These are phyloP conservation scores for Neotragus moschatus DNA, from an alignment of 2,113 vertebrate species.

Conservation along the genomic window DNA sequence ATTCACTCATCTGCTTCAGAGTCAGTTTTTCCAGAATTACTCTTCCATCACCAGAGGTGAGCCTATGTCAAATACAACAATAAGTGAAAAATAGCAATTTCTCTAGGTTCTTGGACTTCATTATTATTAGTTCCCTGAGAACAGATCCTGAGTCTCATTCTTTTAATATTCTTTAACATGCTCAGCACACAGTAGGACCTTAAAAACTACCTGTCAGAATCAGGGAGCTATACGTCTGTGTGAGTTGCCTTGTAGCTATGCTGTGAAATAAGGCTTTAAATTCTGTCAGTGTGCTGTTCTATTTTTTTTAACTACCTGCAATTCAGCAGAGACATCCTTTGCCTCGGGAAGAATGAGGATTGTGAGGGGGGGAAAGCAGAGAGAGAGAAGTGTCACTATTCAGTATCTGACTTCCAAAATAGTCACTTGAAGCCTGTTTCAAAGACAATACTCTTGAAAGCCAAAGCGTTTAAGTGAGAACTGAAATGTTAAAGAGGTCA, in stretches of 20 bases:
- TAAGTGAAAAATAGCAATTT: background rate
- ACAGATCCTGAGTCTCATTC: background rate
- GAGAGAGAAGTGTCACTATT: constrained; percentile 35
- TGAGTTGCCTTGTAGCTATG: background rate
- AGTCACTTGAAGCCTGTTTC: constrained; percentile 63
- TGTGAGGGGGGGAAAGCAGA: background rate
- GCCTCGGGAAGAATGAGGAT: constrained; percentile 43
- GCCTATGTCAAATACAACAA: background rate
- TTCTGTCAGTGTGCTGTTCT: background rate
- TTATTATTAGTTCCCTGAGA: background rate
- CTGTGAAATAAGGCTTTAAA: constrained; percentile 40
- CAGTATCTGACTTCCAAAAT: constrained; percentile 64
- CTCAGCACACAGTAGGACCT: background rate
- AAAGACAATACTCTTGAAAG: constrained; percentile 66
- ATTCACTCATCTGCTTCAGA: background rate
- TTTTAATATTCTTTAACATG: background rate
- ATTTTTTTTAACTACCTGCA: background rate
- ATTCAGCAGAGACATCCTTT: constrained; percentile 49
- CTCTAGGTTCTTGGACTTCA: background rate
- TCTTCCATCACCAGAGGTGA: background rate
- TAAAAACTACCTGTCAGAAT: background rate
- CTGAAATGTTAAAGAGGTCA: constrained; percentile 55
- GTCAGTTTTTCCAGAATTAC: background rate
- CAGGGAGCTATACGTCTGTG: background rate
- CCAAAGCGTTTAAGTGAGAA: constrained; percentile 27